Conservation (phyloP, 2,113 vertebrate genomes). For the Phyllostomus hastatus region DNA sequence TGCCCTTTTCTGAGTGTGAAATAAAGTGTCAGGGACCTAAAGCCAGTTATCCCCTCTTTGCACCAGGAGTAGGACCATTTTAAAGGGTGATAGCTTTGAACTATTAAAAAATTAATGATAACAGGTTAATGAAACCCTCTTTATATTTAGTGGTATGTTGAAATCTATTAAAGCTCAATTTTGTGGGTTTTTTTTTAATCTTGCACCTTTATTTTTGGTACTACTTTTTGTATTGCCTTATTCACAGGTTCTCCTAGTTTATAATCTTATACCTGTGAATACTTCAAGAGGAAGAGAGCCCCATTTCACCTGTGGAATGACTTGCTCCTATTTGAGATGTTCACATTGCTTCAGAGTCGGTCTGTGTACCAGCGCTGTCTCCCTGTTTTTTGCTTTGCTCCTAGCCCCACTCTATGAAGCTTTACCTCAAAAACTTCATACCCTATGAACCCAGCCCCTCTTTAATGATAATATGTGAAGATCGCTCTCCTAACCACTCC, state of each 20-base stretch:
- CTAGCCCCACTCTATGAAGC: background rate
- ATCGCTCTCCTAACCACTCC: background rate
- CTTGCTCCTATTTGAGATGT: background rate
- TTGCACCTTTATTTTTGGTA: background rate
- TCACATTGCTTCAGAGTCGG: background rate
- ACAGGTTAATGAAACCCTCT: background rate
- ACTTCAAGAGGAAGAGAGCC: background rate
- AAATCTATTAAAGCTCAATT: background rate
- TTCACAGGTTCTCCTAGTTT: background rate
- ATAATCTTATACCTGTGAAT: background rate
- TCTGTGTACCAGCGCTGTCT: background rate
- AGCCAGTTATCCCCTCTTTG: background rate
- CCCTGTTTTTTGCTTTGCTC: background rate
- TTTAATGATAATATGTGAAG: too few relatives aligned
- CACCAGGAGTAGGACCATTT: background rate
- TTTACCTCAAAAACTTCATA: background rate
- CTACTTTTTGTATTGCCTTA: background rate
- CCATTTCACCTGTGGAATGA: background rate
- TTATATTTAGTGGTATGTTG: background rate
- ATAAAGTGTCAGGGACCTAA: background rate
- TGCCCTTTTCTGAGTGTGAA: conserved; percentile 8
- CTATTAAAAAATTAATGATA: conserved; percentile 16
- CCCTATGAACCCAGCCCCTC: background rate
- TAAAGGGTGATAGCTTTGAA: conserved; percentile 10
- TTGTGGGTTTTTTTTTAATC: background rate